A percentile compares a stretch with the other conserved stretches of the same genome.
phyloP scores from a whole-genome alignment of 2,888 invertebrate genomes.

The Calliphora vomitoria region DNA sequence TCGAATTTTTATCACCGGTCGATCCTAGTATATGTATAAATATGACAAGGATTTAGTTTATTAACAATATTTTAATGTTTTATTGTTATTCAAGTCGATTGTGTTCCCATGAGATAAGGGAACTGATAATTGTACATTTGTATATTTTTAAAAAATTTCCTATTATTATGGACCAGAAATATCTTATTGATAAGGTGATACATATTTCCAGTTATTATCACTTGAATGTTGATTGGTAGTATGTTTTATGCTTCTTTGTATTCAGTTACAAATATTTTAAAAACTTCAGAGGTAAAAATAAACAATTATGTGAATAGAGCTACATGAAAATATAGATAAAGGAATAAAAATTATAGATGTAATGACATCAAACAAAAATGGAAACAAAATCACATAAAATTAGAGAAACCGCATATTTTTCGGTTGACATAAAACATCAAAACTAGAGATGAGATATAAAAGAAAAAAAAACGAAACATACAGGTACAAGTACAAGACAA shows the following conservation, averaged over 20 bases:
- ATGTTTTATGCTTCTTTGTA: slow-evolving; percentile 3
- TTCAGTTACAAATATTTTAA: not conserved
- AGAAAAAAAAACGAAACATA: not conserved
- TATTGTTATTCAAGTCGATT: too few species aligned
- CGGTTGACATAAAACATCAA: slow-evolving; percentile 18
- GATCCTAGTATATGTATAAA: too few species aligned
- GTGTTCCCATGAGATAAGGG: too few species aligned
- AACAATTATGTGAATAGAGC: not conserved
- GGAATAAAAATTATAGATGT: not conserved
- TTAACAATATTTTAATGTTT: too few species aligned
- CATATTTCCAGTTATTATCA: not conserved
- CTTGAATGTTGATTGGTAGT: not conserved
- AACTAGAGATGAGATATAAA: not conserved
- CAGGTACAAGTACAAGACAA: not conserved
- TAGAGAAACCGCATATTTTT: not conserved
- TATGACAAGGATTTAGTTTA: too few species aligned
- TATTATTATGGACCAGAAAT: not conserved
- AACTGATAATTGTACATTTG: too few species aligned
- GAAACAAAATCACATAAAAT: not conserved
- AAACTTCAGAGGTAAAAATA: not conserved
- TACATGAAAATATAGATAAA: not conserved
- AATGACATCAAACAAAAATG: not conserved
- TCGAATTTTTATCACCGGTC: too few species aligned
- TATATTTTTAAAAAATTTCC: too few species aligned
- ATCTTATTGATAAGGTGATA: not conserved